These are phyloP conservation scores for Vultur gryphus DNA, from an alignment of 2,797 vertebrate genomes.

Conservation along the genomic window DNA sequence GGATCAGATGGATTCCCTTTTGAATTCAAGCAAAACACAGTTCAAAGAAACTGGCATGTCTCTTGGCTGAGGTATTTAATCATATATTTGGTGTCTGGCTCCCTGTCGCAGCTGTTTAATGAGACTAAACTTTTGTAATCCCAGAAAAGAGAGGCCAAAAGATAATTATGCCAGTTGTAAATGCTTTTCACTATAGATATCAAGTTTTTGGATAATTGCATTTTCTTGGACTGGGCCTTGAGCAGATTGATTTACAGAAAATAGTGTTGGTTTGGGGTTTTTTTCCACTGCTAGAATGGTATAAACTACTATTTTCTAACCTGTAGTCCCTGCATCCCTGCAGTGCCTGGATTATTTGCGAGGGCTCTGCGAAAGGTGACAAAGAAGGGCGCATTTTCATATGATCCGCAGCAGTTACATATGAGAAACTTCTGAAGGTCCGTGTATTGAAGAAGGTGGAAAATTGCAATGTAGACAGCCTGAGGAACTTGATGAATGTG, in stretches of 20 bases:
- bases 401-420: not conserved
- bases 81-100: not conserved
- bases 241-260: not conserved
- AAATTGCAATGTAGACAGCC: not conserved
- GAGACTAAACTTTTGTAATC: not conserved
- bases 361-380: not conserved
- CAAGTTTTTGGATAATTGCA: not conserved
- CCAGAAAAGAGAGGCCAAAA: not conserved
- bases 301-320: not conserved
- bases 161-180: not conserved
- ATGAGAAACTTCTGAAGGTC: not conserved
- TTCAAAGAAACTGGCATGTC: not conserved
- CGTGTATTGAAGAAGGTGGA: not conserved
- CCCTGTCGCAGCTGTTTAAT: not conserved
- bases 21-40: constrained; percentile 26
- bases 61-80: not conserved
- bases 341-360: not conserved
- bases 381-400: not conserved
- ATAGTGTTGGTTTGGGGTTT: not conserved
- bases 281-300: not conserved
- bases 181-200: not conserved
- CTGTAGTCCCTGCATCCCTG: not conserved
- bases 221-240: not conserved
- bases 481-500: not conserved
- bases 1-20: constrained; percentile 11